phyloP scores from a whole-genome alignment of 2,888 invertebrate genomes.

The Nasonovia ribisnigri region DNA sequence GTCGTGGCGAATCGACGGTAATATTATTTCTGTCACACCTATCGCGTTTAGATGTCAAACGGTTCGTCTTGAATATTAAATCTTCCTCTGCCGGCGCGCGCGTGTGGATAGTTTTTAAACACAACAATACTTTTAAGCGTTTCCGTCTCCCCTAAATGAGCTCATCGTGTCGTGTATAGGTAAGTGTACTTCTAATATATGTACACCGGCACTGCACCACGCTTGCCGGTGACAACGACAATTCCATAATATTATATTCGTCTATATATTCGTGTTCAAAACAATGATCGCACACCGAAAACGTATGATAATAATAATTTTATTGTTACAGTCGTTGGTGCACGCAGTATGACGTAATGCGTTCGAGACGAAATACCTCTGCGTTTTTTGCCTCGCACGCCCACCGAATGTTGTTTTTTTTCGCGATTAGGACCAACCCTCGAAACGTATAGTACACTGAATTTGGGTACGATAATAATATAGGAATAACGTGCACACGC shows the following conservation, averaged over 20 bases:
- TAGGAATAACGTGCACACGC: neutral
- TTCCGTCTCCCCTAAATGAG: neutral
- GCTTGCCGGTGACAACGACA: neutral
- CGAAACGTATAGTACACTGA: neutral
- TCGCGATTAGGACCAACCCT: constrained; percentile 30
- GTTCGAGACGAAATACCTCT: constrained; percentile 32
- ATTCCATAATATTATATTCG: neutral
- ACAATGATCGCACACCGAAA: constrained; percentile 21
- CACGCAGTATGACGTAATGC: constrained; percentile 27
- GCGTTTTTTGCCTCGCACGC: constrained; percentile 21
- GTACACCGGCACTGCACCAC: neutral
- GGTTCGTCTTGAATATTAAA: constrained; percentile 53
- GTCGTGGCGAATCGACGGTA: constrained; percentile 22
- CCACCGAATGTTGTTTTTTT: neutral
- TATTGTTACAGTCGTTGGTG: neutral
- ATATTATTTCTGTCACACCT: constrained; percentile 60
- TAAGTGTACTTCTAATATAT: neutral
- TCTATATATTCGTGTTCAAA: constrained; percentile 21
- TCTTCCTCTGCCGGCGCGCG: neutral
- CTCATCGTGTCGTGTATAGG: neutral
- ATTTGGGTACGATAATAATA: neutral
- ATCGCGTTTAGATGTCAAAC: constrained; percentile 45
- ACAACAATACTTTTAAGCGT: neutral
- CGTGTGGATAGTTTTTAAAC: neutral
- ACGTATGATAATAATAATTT: neutral